These are phyloP conservation scores for Tenthredo livida DNA, from an alignment of 2,888 invertebrate genomes.

Conservation along the genomic window DNA sequence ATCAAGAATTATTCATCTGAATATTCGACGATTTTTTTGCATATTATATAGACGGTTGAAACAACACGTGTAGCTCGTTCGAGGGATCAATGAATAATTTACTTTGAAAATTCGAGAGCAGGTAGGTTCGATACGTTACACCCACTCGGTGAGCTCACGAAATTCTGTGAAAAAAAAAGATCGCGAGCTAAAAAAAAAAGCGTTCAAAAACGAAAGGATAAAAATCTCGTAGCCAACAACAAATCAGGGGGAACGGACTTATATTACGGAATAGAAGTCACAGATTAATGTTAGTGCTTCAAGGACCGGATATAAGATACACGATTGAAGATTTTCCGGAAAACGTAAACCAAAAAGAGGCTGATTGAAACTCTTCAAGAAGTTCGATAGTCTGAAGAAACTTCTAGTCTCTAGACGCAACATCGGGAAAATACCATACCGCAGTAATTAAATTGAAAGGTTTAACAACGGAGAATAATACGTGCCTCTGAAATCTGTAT, in stretches of 20 bases:
- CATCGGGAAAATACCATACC: neutral
- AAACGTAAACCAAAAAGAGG: neutral
- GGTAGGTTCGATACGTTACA: neutral
- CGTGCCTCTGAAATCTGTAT: neutral
- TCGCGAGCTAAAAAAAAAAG: neutral
- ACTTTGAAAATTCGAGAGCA: neutral
- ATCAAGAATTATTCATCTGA: neutral
- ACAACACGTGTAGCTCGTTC: neutral
- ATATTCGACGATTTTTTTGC: neutral
- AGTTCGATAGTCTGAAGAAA: neutral
- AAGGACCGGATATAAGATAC: constrained; percentile 1
- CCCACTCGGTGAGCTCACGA: neutral
- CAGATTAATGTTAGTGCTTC: neutral
- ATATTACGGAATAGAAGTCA: neutral
- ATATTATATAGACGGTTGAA: neutral
- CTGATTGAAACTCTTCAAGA: neutral
- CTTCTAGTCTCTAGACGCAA: neutral
- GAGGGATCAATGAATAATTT: constrained; percentile 8
- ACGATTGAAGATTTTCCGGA: neutral
- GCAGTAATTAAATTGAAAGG: neutral
- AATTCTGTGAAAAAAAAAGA: neutral
- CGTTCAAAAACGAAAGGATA: neutral
- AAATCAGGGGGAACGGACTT: neutral
- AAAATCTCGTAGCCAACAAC: neutral
- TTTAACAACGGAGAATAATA: neutral